Base-by-base conservation (phyloP, 2,113 vertebrate genomes). In the Tonatia bakeri region DNA sequence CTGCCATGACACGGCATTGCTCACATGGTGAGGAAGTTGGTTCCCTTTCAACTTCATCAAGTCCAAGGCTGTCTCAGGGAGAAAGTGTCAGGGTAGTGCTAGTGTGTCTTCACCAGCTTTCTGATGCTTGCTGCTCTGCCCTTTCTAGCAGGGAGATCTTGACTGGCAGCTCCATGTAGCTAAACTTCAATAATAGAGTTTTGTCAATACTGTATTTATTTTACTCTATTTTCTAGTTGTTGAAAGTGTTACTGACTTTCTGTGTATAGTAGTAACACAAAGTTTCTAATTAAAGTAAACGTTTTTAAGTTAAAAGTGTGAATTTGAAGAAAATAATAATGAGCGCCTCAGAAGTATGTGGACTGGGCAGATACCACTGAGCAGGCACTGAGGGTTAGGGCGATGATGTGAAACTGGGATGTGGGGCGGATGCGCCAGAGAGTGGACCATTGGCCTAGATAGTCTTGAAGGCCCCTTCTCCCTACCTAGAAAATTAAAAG, bases 241-340 rank as follows among this genome's bases (percentile, higher is more conserved):
- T 97, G 31, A 87, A 92, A 88, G 61, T 72, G 36, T 59, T 69
- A 83, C 10, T 93, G 87, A 52, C 73, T 87, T 87, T 90, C 70
- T 11, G 1, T 73, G 90, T 96, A 90, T 70, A 72, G 64, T 84
- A 31, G 81, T 82, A 90, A 87, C n/a, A 59, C n/a, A 36, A 38
- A 72, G 7, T 95, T 95, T 92, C 91, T 92, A 20, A 75, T 94
- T 86, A 70, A 94, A 97, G 86, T 69, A 94, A 79, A 70, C 92
- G 77, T 15, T 26, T 79, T 80, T 67, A 83, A 65, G 50, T 87
- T 88, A 84, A 92, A 86, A 85, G 45, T 91, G 77, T 79, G 61
- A 43, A 56, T 77, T 89, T 95, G 43, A 84, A 90, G 70, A 87
- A 77, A 77, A 86, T 43, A 83, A 22, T 16, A 72, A 54, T 24